Conservation (phyloP, 2,113 vertebrate genomes). For the Lamprologus speciosus region DNA sequence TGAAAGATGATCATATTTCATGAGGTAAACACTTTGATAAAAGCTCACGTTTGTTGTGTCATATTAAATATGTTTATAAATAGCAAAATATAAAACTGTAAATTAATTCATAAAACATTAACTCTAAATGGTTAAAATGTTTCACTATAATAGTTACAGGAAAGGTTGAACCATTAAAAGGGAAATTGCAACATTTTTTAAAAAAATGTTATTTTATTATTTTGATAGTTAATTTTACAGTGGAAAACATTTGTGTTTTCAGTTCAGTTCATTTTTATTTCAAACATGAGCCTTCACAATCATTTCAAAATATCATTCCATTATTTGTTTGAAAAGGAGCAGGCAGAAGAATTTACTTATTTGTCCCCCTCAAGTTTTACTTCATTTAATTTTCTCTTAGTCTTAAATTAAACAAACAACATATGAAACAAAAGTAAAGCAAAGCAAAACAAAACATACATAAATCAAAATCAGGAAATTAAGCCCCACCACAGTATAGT, state of each 20-base stretch:
- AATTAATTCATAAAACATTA: background rate
- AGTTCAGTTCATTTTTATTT: no score
- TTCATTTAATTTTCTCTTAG: no score
- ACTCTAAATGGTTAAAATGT: background rate
- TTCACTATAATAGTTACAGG: background rate
- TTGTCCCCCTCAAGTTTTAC: no score
- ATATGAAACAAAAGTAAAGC: no score
- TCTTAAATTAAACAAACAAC: no score
- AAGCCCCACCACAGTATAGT: fast-evolving
- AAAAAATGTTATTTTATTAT: background rate
- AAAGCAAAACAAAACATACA: no score
- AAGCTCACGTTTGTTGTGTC: background rate
- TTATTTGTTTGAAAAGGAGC: no score
- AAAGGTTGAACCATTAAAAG: fast-evolving
- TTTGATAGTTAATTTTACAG: background rate
- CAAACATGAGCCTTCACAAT: no score
- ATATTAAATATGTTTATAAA: background rate
- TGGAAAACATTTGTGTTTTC: background rate
- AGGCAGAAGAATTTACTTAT: fast-evolving
- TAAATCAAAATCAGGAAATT: fast-evolving
- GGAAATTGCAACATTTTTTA: background rate
- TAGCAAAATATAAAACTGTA: background rate
- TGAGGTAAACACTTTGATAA: background rate
- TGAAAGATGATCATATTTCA: fast-evolving
- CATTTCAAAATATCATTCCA: no score